phyloP scores from a whole-genome alignment of 2,797 vertebrate species.

The Esox lucius region DNA sequence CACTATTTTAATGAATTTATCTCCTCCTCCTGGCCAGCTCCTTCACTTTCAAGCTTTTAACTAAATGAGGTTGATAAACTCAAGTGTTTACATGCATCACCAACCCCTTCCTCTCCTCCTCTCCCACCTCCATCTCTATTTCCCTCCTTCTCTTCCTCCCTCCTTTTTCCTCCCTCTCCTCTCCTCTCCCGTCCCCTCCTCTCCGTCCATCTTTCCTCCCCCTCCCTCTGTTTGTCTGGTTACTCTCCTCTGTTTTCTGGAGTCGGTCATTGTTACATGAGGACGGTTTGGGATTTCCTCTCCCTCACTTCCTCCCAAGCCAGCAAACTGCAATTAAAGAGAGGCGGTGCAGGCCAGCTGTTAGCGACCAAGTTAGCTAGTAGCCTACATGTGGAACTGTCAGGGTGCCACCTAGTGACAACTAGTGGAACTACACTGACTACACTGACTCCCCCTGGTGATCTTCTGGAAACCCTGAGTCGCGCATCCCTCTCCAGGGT shows the following conservation, averaged over 20 bases:
- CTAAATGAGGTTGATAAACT: slow-evolving; percentile 90
- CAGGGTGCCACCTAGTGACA: slow-evolving; percentile 62
- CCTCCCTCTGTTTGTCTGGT: slow-evolving; percentile 33
- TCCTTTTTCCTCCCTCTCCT: slow-evolving; percentile 42
- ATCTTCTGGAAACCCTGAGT: neutral
- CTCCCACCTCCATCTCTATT: slow-evolving; percentile 50
- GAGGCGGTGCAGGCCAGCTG: slow-evolving; percentile 74
- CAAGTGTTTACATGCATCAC: slow-evolving; percentile 84
- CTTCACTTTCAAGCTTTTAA: slow-evolving; percentile 74
- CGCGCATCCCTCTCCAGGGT: neutral
- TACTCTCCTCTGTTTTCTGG: slow-evolving; percentile 51
- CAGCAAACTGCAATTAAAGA: slow-evolving; percentile 80
- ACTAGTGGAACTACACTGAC: slow-evolving; percentile 32
- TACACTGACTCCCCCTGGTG: neutral
- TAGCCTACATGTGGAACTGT: slow-evolving; percentile 34
- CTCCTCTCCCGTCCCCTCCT: slow-evolving; percentile 48
- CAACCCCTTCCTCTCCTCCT: slow-evolving; percentile 37
- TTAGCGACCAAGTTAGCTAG: slow-evolving; percentile 22
- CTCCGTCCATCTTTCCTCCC: slow-evolving; percentile 49
- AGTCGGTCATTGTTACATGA: slow-evolving; percentile 80
- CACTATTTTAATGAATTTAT: slow-evolving; percentile 81
- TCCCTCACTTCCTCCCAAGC: slow-evolving; percentile 68
- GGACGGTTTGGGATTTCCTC: slow-evolving; percentile 86
- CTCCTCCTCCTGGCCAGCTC: slow-evolving; percentile 68
- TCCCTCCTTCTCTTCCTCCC: slow-evolving; percentile 29